Evolutionary conservation across 2,797 vertebrate genomes (phyloP).

Genomic region (Leptodactylus fallax): DNA sequence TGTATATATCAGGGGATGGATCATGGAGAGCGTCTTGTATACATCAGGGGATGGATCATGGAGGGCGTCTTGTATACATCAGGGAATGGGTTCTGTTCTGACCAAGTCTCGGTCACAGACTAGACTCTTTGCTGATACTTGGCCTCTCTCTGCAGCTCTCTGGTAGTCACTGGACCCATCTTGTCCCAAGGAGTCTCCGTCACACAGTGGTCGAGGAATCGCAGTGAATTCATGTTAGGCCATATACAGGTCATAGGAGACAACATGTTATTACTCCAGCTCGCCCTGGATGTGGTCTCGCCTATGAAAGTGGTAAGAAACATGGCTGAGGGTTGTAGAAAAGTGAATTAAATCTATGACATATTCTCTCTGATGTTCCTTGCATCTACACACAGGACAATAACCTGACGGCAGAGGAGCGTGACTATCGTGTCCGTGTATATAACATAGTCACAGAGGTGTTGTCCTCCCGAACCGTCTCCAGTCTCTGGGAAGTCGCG

Average conservation of each 20-base stretch:
- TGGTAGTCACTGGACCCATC: conserved; percentile 69
- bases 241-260: conserved; percentile 77
- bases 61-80: too few species aligned
- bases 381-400: neutral
- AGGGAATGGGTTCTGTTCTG: too few species aligned
- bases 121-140: too few species aligned
- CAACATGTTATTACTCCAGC: conserved; percentile 77
- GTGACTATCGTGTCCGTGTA: conserved; percentile 69
- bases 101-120: too few species aligned
- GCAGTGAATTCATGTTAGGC: conserved; percentile 74
- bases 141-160: conserved; percentile 69
- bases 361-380: neutral
- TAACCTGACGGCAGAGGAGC: conserved; percentile 5
- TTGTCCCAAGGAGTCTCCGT: conserved; percentile 14
- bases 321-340: too few species aligned
- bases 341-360: neutral
- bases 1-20: too few species aligned
- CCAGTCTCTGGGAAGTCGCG: conserved; percentile 74
- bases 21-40: too few species aligned
- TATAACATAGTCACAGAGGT: conserved; percentile 74
- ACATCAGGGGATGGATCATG: too few species aligned
- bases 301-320: conserved; percentile 78
- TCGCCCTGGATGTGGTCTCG: conserved; percentile 76
- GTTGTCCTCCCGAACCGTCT: conserved; percentile 75
- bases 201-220: conserved; percentile 75